Percentiles rank a stretch among this genome's conserved stretches.
These are phyloP conservation scores for Halocaridina rubra DNA, from an alignment of 2,888 invertebrate genomes.

Conservation along the genomic window DNA sequence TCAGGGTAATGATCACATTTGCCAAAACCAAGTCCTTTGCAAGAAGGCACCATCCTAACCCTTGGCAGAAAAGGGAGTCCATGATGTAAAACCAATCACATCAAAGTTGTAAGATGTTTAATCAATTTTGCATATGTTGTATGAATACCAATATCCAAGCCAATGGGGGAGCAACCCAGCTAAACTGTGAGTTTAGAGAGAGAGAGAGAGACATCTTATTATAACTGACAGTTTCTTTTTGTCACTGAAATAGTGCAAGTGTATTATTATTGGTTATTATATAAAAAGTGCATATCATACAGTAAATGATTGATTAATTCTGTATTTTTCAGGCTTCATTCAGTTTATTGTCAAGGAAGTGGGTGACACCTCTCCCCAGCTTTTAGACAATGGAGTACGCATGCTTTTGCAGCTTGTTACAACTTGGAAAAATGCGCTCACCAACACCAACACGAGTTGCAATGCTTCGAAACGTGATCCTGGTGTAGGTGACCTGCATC, in stretches of 20 bases:
- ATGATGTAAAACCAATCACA: no score
- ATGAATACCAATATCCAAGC: no score
- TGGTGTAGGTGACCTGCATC: constrained; percentile 53
- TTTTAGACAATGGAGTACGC: constrained; percentile 92
- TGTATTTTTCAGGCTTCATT: constrained; percentile 82
- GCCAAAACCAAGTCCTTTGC: no score
- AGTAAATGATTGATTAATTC: no score
- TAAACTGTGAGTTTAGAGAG: not conserved
- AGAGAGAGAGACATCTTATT: not conserved
- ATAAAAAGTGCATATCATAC: no score
- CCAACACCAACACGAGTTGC: constrained; percentile 29
- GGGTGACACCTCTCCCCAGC: constrained; percentile 85
- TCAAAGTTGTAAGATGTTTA: no score
- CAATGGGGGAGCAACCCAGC: not conserved
- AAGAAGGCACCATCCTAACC: no score
- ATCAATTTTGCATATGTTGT: no score
- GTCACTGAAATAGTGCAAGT: not conserved
- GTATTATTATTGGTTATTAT: no score
- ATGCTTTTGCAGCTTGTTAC: constrained; percentile 92
- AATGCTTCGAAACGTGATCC: constrained; percentile 36
- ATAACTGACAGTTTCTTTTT: not conserved
- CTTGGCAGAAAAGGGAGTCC: no score
- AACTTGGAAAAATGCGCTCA: constrained; percentile 88
- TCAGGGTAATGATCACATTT: no score
- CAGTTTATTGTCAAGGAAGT: constrained; percentile 95